A percentile compares a stretch with the other conserved stretches of the same genome.
Evolutionary conservation across 2,113 vertebrate genomes (phyloP).

Genomic region (Lota lota): DNA sequence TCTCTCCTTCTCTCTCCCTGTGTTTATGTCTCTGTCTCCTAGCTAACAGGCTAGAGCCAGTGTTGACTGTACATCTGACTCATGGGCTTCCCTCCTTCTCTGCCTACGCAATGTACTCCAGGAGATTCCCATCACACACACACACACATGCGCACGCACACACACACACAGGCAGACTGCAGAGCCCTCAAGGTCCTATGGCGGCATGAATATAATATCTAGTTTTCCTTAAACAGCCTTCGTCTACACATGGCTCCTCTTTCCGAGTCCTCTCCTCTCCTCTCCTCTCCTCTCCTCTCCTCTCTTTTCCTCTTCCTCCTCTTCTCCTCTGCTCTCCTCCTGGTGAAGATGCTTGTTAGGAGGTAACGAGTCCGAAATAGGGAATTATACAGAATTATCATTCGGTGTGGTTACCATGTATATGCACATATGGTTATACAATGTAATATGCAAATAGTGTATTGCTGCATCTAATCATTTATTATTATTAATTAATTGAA

Average conservation of each 20-base stretch:
- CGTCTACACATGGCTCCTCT: not conserved
- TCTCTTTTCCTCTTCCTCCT: not conserved
- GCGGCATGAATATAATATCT: not conserved
- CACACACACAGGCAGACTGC: conserved; percentile 38
- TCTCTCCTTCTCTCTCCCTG: too few relatives aligned
- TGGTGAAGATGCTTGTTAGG: conserved; percentile 32
- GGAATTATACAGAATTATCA: conserved; percentile 3
- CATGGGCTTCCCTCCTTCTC: conserved; percentile 57
- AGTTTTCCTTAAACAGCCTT: too few relatives aligned
- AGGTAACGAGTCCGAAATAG: conserved; percentile 18
- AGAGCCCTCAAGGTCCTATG: conserved; percentile 40
- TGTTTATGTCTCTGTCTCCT: not conserved
- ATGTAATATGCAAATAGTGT: too few relatives aligned
- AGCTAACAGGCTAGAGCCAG: conserved; percentile 11
- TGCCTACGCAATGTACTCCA: conserved; percentile 44
- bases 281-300: not conserved
- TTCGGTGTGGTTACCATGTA: too few relatives aligned
- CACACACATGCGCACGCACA: conserved; percentile 9
- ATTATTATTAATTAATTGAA: too few relatives aligned
- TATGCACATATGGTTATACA: too few relatives aligned
- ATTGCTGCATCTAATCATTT: too few relatives aligned
- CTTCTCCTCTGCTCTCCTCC: not conserved
- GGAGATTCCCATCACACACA: conserved; percentile 56
- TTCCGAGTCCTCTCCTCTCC: not conserved
- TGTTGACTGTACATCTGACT: conserved; percentile 40